Percentiles rank a stretch among this genome's conserved stretches.
phyloP scores from a whole-genome alignment of 1,140 invertebrate species.

The Gonioctena quinquepunctata region DNA sequence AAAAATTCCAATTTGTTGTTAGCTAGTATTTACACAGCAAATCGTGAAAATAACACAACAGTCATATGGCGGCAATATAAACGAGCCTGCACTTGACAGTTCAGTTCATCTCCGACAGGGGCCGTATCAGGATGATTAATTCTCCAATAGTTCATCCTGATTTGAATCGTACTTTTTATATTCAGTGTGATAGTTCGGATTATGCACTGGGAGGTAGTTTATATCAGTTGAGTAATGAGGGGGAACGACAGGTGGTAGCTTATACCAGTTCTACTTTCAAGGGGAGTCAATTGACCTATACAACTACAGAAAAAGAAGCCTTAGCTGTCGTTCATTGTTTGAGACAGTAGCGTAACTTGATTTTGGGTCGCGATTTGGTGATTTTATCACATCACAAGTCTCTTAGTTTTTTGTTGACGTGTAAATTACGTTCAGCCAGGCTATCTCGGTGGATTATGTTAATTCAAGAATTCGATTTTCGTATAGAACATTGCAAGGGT shows the following conservation, averaged over 20 bases:
- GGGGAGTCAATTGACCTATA: not conserved
- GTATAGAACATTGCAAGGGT: not conserved
- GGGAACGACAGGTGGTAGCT: not conserved
- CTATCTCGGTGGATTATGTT: not conserved
- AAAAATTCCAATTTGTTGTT: no score
- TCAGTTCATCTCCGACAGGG: no score
- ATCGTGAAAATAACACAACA: no score
- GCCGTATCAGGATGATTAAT: no score
- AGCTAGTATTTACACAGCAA: no score
- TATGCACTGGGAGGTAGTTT: conserved; percentile 1
- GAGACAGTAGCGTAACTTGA: not conserved
- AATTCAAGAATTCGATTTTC: not conserved
- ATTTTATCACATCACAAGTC: not conserved
- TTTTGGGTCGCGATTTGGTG: not conserved
- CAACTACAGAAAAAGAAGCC: not conserved
- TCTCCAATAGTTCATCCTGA: not conserved
- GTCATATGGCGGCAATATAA: no score
- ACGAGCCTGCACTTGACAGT: no score
- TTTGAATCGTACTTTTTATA: not conserved
- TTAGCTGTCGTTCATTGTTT: not conserved
- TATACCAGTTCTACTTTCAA: not conserved
- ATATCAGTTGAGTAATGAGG: not conserved
- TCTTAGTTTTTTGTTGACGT: not conserved
- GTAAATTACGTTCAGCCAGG: not conserved
- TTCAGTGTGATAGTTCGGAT: not conserved